Evolutionary conservation across 1,140 invertebrate genomes (phyloP), one percentile per base, ranked within the genome.

Genomic region (Apolygus lucorum): DNA sequence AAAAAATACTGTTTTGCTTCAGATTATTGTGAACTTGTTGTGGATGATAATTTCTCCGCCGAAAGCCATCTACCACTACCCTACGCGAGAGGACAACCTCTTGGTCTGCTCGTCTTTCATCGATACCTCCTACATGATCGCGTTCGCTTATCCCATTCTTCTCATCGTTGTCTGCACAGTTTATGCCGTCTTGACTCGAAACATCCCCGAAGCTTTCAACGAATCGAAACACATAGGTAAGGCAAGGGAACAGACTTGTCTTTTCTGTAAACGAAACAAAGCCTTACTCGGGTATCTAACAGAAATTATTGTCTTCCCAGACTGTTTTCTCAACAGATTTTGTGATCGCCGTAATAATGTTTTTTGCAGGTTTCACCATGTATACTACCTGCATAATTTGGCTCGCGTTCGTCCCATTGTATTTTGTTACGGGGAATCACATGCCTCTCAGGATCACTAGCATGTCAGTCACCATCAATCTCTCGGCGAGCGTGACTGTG

Each of bases 41-140:
- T 95, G 92, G 92, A 89, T 93, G 85, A 80, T 92, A 59, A 88
- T 94, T 72, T 87, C 89, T 8, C 93, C 92, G 1, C 90, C 93
- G 0, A 84, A 84, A 73, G 92, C 92, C 4, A 91, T 92, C 76
- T 86, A 91, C 80, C 88, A 93, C 79, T 89, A 95, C 79, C 92
- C 93, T 2, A 92, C 89, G 2, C 82, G 90, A 29, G 91, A 94
- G 72, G 90, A 93, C 78, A 95, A 95, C 79, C 84, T 94, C 72
- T 84, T 96, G 8, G 91, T 95, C 1, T 96, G 93, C 77, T 88
- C 91, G 73, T 91, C 90, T 1, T 90, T 90, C 75, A 87, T 93
- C 54, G 89, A 92, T 77, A 89, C 91, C 1, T 87, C 88, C 17
- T 82, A 90, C 52, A 83, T 90, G 73, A 83, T 90, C 73, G 89